phyloP scores from a whole-genome alignment of 2,888 invertebrate species.

The Acleris cristana region DNA sequence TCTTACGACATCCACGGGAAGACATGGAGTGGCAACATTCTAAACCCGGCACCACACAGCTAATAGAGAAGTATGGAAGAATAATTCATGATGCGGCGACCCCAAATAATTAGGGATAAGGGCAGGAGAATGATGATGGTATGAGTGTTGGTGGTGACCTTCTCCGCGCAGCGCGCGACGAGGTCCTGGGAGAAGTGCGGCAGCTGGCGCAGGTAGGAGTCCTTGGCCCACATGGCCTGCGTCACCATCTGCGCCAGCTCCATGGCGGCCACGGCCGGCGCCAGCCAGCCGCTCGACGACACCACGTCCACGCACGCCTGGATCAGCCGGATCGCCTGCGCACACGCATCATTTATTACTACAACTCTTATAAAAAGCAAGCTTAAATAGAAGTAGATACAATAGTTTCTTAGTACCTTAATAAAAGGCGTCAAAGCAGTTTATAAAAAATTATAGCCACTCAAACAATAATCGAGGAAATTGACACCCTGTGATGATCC shows the following conservation, averaged over 20 bases:
- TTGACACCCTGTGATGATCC: no score
- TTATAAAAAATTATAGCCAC: no score
- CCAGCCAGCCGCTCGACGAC: constrained; percentile 98
- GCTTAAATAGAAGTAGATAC: no score
- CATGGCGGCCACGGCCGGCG: constrained; percentile 99
- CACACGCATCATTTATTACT: background rate
- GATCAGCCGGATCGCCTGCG: constrained; percentile 90
- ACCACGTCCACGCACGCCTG: constrained; percentile 98
- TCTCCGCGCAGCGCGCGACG: constrained; percentile 95
- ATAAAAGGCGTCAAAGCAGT: no score
- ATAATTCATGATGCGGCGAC: no score
- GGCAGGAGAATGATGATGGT: no score
- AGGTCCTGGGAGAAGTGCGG: constrained; percentile 96
- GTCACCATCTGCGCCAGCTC: constrained; percentile 99
- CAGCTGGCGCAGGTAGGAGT: constrained; percentile 97
- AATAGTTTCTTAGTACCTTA: no score
- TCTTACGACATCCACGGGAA: no score
- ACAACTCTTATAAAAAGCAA: background rate
- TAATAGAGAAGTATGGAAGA: background rate
- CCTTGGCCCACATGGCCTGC: constrained; percentile 99
- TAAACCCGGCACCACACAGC: no score
- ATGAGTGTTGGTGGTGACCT: constrained; percentile 68
- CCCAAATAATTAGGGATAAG: no score
- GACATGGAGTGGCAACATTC: no score
- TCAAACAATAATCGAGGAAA: no score